A percentile compares a stretch with the other conserved stretches of the same genome.
These are phyloP conservation scores for Acinonyx jubatus DNA, from an alignment of 2,113 vertebrate species.

Conservation along the genomic window DNA sequence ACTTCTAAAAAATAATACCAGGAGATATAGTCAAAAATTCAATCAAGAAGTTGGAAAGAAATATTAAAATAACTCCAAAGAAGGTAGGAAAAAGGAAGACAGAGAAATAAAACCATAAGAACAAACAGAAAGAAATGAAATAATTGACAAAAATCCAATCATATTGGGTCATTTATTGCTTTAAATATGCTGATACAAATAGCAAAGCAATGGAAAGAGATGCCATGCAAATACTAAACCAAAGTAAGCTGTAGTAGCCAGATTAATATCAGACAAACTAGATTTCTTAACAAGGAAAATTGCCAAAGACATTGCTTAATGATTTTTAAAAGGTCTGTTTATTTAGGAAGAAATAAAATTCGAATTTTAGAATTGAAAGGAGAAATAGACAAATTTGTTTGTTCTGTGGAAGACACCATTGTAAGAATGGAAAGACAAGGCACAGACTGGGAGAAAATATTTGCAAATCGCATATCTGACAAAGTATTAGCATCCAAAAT, in stretches of 20 bases:
- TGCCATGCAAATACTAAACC: neutral
- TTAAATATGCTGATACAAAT: neutral
- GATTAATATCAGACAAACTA: neutral
- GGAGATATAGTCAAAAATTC: neutral
- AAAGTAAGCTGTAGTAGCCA: neutral
- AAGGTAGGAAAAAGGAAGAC: neutral
- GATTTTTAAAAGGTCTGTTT: neutral
- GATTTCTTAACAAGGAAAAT: neutral
- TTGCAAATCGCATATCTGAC: neutral
- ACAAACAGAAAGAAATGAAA: neutral
- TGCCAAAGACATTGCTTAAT: neutral
- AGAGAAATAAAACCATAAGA: neutral
- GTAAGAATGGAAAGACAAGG: neutral
- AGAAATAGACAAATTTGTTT: neutral
- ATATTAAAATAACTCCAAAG: neutral
- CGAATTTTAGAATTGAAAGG: neutral
- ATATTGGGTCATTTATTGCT: neutral
- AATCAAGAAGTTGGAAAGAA: neutral
- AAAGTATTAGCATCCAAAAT: neutral
- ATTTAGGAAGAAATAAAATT: neutral
- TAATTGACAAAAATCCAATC: neutral
- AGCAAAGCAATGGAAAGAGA: neutral
- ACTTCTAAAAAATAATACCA: neutral
- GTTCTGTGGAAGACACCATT: neutral
- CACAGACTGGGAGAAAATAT: neutral